Percentiles rank a stretch among this genome's conserved stretches.
phyloP scores from a whole-genome alignment of 2,888 invertebrate genomes.

The Electrophaes corylata region DNA sequence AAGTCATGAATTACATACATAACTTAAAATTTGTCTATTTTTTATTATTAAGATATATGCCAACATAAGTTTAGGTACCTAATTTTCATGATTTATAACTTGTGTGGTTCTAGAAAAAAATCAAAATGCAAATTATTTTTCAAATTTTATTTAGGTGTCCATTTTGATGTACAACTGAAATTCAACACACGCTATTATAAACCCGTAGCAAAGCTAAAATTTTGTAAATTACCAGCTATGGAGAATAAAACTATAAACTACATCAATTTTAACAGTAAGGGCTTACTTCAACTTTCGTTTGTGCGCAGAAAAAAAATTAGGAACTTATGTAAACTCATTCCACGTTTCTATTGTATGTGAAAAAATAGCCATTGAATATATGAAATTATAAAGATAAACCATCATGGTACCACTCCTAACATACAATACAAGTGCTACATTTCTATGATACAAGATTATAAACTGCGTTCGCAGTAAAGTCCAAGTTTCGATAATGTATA shows the following conservation, averaged over 20 bases:
- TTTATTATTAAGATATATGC: slow-evolving; percentile 35
- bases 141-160: slow-evolving; percentile 77
- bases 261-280: slow-evolving; percentile 49
- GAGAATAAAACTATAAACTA: slow-evolving; percentile 46
- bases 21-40: slow-evolving; percentile 55
- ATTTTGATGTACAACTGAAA: slow-evolving; percentile 76
- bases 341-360: slow-evolving; percentile 27
- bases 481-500: slow-evolving; percentile 24
- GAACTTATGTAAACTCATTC: slow-evolving; percentile 32
- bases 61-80: too few species aligned
- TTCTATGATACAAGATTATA: slow-evolving; percentile 26
- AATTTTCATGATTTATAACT: background rate
- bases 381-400: slow-evolving; percentile 24
- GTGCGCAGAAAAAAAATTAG: slow-evolving; percentile 52
- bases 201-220: slow-evolving; percentile 80
- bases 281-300: slow-evolving; percentile 47
- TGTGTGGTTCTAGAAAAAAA: slow-evolving; percentile 13
- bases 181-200: slow-evolving; percentile 73
- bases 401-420: slow-evolving; percentile 37
- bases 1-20: slow-evolving; percentile 71
- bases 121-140: slow-evolving; percentile 54
- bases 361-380: slow-evolving; percentile 18
- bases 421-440: slow-evolving; percentile 35
- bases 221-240: slow-evolving; percentile 61
- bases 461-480: slow-evolving; percentile 20